Conservation (phyloP, 1,140 invertebrate genomes). For the Drosophila parabipectinata region DNA sequence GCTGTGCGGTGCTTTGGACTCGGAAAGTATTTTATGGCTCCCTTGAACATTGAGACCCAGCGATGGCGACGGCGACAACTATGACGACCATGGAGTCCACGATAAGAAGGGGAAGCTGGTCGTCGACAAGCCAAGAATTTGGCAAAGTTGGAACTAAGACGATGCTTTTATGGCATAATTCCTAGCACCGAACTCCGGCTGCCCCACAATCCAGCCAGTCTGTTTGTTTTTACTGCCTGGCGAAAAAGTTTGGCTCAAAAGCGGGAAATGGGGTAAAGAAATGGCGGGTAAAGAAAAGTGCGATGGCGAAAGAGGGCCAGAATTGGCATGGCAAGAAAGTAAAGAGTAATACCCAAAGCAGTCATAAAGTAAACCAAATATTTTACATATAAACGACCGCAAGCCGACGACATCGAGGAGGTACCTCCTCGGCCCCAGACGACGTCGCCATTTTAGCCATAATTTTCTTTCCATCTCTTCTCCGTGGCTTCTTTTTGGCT, state of each 20-base stretch:
- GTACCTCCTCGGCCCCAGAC: constrained; percentile 62
- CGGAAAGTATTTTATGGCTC: constrained; percentile 74
- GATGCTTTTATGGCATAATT: constrained; percentile 78
- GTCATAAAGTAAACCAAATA: constrained; percentile 81
- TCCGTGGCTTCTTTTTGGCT: constrained; percentile 6
- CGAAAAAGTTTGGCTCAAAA: constrained; percentile 60
- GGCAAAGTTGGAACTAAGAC: constrained; percentile 60
- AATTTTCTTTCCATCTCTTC: constrained; percentile 47
- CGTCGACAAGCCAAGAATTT: constrained; percentile 68
- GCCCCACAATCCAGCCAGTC: not conserved
- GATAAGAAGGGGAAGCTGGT: constrained; percentile 25
- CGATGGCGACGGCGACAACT: constrained; percentile 23
- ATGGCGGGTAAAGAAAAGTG: not conserved
- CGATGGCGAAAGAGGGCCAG: constrained; percentile 4
- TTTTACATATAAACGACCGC: constrained; percentile 82
- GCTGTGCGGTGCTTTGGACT: constrained; percentile 38
- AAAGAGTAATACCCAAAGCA: constrained; percentile 81
- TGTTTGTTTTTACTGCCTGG: constrained; percentile 68
- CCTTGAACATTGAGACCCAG: constrained; percentile 71
- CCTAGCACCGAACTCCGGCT: constrained; percentile 48
- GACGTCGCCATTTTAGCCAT: constrained; percentile 73
- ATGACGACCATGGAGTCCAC: constrained; percentile 32
- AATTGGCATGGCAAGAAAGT: constrained; percentile 78
- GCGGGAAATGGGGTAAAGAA: not conserved
- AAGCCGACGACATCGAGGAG: constrained; percentile 63